phyloP scores from a whole-genome alignment of 2,888 invertebrate species.

The Acleris sparsana region DNA sequence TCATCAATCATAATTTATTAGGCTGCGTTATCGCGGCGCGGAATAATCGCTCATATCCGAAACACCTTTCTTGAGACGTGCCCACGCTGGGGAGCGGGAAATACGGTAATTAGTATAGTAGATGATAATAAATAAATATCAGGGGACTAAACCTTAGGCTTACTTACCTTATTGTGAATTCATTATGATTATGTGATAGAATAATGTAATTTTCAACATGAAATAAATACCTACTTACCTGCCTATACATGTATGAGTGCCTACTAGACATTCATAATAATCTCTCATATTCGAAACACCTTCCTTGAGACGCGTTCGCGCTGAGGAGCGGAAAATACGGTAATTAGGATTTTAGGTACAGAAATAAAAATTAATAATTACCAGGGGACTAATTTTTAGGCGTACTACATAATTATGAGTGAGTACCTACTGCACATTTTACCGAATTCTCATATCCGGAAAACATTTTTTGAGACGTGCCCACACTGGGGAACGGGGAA shows the following conservation, averaged over 20 bases:
- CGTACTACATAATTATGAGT: too few species aligned
- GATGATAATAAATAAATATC: neutral
- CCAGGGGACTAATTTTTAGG: too few species aligned
- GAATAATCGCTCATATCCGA: slow-evolving; percentile 81
- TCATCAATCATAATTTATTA: slow-evolving; percentile 83
- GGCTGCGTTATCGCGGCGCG: slow-evolving; percentile 73
- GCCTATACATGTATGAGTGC: too few species aligned
- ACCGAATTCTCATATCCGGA: slow-evolving; percentile 81
- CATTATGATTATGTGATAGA: too few species aligned
- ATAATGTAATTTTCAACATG: too few species aligned
- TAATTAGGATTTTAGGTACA: neutral
- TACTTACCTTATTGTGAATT: too few species aligned
- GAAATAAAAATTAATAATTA: too few species aligned
- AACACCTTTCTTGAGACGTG: slow-evolving; percentile 68
- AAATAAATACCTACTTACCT: too few species aligned
- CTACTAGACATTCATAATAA: slow-evolving; percentile 42
- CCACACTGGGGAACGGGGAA: slow-evolving; percentile 47
- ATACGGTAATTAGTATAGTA: neutral
- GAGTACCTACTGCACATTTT: slow-evolving; percentile 36
- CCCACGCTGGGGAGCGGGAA: slow-evolving; percentile 47
- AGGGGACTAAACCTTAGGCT: too few species aligned
- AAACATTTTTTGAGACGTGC: slow-evolving; percentile 65
- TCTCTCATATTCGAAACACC: slow-evolving; percentile 81
- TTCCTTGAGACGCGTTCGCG: slow-evolving; percentile 59
- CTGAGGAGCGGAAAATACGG: slow-evolving; percentile 38